Percentiles rank a stretch among this genome's conserved stretches.
Evolutionary conservation across 2,113 vertebrate species (phyloP).

Genomic region (Crotalus tigris): DNA sequence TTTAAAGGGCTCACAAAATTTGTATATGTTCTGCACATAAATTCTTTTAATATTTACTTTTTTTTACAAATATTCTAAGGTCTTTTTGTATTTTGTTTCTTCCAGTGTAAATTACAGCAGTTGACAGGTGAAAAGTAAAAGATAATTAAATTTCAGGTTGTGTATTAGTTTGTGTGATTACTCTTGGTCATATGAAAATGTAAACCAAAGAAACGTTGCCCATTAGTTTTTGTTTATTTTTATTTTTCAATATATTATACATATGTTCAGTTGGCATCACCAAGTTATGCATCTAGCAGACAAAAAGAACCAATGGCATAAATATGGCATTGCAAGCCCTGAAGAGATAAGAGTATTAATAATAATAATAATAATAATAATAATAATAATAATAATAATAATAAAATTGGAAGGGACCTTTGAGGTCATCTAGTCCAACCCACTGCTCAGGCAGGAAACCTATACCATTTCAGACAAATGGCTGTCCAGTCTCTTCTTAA

Average conservation of each 20-base stretch:
- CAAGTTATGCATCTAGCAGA: background rate
- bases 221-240: background rate
- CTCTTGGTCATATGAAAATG: background rate
- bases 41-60: background rate
- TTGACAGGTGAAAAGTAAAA: background rate
- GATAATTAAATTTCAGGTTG: background rate
- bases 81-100: background rate
- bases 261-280: background rate
- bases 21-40: background rate
- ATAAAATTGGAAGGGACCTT: no score
- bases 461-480: no score
- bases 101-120: background rate
- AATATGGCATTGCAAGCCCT: background rate
- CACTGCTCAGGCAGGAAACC: no score
- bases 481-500: no score
- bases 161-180: background rate
- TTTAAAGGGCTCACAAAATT: background rate
- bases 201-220: background rate
- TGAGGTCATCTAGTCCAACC: no score
- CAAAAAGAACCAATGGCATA: background rate
- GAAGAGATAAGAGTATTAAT: background rate
- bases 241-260: background rate
- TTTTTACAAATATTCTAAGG: background rate
- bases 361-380: no score
- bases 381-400: background rate